phyloP scores from a whole-genome alignment of 2,888 invertebrate genomes.

The Euclidia mi region DNA sequence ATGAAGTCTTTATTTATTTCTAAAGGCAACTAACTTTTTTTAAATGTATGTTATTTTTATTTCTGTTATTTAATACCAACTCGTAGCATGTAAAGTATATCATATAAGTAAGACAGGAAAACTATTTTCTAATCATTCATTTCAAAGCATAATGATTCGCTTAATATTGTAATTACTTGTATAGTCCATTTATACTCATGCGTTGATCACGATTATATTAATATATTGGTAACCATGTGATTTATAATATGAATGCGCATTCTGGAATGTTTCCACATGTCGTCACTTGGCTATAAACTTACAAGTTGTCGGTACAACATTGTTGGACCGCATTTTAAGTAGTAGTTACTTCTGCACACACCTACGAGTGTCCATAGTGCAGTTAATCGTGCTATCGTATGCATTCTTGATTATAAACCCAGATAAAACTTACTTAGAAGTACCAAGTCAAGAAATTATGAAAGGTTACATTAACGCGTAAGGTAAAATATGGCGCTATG shows the following conservation, averaged over 20 bases:
- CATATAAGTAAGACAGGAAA: too few relatives aligned
- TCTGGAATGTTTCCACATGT: not conserved
- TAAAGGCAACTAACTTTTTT: too few relatives aligned
- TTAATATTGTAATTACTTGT: too few relatives aligned
- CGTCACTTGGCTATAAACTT: not conserved
- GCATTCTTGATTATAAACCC: not conserved
- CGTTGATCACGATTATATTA: not conserved
- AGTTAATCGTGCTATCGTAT: slow-evolving; percentile 4
- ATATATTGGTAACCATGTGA: not conserved
- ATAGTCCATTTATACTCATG: not conserved
- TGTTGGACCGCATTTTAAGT: slow-evolving; percentile 3
- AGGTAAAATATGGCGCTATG: not conserved
- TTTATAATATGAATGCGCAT: not conserved
- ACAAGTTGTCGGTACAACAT: slow-evolving; percentile 6
- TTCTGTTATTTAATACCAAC: too few relatives aligned
- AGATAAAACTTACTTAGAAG: not conserved
- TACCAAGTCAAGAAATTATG: not conserved
- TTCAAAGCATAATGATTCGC: too few relatives aligned
- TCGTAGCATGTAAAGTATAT: too few relatives aligned
- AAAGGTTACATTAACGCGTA: not conserved
- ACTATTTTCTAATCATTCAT: too few relatives aligned
- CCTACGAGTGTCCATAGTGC: not conserved
- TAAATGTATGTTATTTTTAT: too few relatives aligned
- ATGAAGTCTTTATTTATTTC: too few relatives aligned
- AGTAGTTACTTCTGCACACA: not conserved